Base-by-base conservation (phyloP, 2,113 vertebrate species). In the Salminus brasiliensis region DNA sequence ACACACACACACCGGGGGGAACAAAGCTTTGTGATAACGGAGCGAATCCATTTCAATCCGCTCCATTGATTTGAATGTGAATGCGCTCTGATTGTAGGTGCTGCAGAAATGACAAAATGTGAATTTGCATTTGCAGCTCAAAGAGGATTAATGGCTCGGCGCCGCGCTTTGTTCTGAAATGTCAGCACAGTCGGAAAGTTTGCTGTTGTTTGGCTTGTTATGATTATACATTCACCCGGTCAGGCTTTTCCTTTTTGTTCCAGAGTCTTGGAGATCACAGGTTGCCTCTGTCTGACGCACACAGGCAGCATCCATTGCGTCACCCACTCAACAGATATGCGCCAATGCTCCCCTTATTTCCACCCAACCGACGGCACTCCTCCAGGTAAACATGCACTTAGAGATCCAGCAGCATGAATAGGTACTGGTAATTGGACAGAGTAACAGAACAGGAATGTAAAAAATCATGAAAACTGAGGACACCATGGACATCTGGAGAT, bases 101-200 rank as follows among this genome's bases (percentile, higher is more conserved):
- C 45, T 29, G 67, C 60, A 60, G 63, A 68, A 27, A 78, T 52
- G 36, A 74, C 52, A 79, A 80, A 79, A 39, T 52, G 55, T 43
- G 62, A 29, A 82, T 85, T 85, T 82, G 71, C 76, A 69, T 76
- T 67, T 8, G 76, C 41, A 25, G 41, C 68, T 76, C 32, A n/a
- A 39, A 70, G 41, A 67, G 80, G 68, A 76, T 80, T 85, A 81
- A 76, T 76, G 65, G 67, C 43, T 79, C 75, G 68, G 41, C 41
- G 69, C 63, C 36, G 30, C 15, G 72, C 76, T 85, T 82, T 82
- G 80, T 85, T 79, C 80, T 29, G 39, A 85, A 85, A 82, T 85
- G 80, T 85, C 83, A 85, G 76, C 43, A 60, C 70, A 23, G 47
- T 62, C 16, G 49, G 27, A 71, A 74, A 81, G 75, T 81, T 81